A percentile compares a stretch with the other conserved stretches of the same genome.
Evolutionary conservation across 2,888 invertebrate genomes (phyloP).

Genomic region (Tipula helvola): DNA sequence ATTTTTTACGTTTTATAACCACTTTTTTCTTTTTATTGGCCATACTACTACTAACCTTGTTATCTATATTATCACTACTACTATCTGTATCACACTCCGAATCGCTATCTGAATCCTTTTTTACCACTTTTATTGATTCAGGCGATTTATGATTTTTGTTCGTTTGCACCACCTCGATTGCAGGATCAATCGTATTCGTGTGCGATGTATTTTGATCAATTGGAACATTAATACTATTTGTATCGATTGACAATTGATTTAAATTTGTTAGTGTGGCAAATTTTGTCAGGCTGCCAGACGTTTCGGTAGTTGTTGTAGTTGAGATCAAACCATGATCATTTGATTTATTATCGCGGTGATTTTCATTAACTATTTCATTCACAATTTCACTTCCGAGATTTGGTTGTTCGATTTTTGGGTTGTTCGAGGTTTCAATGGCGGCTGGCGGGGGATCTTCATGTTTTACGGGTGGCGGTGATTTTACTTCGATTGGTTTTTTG

Average conservation of each 20-base stretch:
- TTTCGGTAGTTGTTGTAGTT: constrained; percentile 9
- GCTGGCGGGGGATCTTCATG: constrained; percentile 21
- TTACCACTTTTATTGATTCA: background rate
- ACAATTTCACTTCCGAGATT: constrained; percentile 5
- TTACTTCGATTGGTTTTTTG: constrained; percentile 19
- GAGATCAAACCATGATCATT: constrained; percentile 11
- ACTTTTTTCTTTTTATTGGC: constrained; percentile 7
- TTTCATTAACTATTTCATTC: background rate
- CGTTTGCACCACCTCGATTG: background rate
- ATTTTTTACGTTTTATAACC: background rate
- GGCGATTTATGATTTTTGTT: background rate
- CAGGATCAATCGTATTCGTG: background rate
- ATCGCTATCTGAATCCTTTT: background rate
- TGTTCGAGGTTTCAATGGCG: constrained; percentile 11
- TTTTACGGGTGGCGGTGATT: constrained; percentile 18
- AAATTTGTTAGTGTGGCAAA: constrained; percentile 37
- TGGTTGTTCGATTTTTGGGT: constrained; percentile 17
- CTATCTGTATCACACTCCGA: background rate
- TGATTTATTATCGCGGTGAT: constrained; percentile 6
- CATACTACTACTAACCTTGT: background rate
- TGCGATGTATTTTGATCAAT: background rate
- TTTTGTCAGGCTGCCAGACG: constrained; percentile 34
- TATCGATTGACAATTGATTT: constrained; percentile 36
- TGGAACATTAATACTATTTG: constrained; percentile 16
- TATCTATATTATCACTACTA: constrained; percentile 7